Base-by-base conservation (phyloP, 2,888 invertebrate species). In the Synanthedon andrenaeformis region DNA sequence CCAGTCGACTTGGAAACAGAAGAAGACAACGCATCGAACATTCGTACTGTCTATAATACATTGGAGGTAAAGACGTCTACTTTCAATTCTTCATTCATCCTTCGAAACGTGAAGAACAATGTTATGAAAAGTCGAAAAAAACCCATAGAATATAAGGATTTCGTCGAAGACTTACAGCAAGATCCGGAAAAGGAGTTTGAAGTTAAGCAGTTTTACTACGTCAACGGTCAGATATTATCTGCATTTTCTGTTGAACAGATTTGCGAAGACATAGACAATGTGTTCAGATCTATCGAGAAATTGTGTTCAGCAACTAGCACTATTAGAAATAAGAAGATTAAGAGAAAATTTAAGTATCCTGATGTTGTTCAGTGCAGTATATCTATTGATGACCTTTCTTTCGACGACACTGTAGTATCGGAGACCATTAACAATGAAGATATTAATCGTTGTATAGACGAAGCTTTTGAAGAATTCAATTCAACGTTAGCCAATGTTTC, bases 271-370 rank as follows among this genome's bases (percentile, higher is more conserved):
- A 85, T 85, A 12, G 86, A 87, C 50, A 73, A 79, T 4, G 72
- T 86, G 1, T 86, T 87, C 60, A 79, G 76, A 57, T 85, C 86
- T 2, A 76, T 87, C 3, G 84, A 86, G 13, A 79, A 79, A 49
- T 59, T 86, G 0, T 74, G 70, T 11, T 74, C 78, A 0, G 73
- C 74, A 0, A 66, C 70, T 0, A 64, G 63, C 19, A 76, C 79
- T 0, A 76, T 78, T 19, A 77, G 81, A 0, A 55, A 76, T 0
- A 65, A 70, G 5, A 71, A 69, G 45, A 71, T 66, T 23, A 64
- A 62, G 51, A 66, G 62, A 14, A 52, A 56, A 2, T 41, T 56
- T 1, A 52, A n/a, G 8, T 35, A 76, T 3, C 79, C 82, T 41
- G 78, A 82, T 13, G 58, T 70, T 0, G 73, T 86, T 0, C 69